Percentiles rank a stretch among this genome's conserved stretches.
Evolutionary conservation across 2,888 invertebrate species (phyloP).

Genomic region (Hipparchia sbordonii): DNA sequence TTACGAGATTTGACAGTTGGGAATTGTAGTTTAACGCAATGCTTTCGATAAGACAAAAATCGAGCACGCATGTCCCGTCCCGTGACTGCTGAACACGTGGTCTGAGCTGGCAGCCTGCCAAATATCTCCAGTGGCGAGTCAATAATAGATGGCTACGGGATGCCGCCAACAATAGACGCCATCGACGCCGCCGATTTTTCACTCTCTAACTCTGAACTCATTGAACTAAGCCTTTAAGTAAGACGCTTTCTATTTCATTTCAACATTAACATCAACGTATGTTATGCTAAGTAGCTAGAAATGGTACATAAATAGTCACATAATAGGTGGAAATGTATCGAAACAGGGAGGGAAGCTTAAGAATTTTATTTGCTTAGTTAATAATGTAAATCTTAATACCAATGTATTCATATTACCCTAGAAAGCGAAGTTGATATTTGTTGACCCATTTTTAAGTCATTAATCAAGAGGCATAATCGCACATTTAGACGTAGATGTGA

Average conservation of each 20-base stretch:
- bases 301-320: neutral
- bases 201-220: constrained; percentile 1
- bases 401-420: neutral
- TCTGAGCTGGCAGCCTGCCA: constrained; percentile 75
- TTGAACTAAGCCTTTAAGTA: constrained; percentile 8
- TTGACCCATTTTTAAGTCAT: constrained; percentile 33
- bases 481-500: constrained; percentile 37
- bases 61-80: constrained; percentile 64
- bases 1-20: neutral
- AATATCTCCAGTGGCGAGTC: constrained; percentile 82
- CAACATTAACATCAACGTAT: neutral
- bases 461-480: constrained; percentile 27
- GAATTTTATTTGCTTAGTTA: too few relatives aligned
- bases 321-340: neutral
- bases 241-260: neutral
- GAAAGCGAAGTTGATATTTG: neutral
- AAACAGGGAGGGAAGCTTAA: neutral
- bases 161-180: constrained; percentile 82
- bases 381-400: neutral
- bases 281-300: neutral
- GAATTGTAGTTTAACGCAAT: constrained; percentile 44
- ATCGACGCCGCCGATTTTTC: constrained; percentile 39
- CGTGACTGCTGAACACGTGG: constrained; percentile 79
- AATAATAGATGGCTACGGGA: constrained; percentile 81
- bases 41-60: constrained; percentile 51